Conservation (phyloP, 2,888 invertebrate genomes). For the Diplolepis rosae region DNA sequence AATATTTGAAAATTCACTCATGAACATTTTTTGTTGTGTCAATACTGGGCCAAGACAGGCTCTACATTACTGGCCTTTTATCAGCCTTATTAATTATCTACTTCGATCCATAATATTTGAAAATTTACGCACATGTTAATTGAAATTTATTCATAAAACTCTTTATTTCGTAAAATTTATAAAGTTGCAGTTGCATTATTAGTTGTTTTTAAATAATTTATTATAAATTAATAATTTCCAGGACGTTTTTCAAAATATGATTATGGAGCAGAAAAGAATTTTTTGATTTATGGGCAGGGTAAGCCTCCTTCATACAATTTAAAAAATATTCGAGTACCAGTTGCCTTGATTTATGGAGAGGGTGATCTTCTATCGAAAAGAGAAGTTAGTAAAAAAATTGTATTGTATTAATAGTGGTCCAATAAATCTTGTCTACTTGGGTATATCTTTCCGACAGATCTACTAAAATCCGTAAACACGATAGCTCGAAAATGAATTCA, state of each 20-base stretch:
- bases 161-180: background rate
- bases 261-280: constrained; percentile 47
- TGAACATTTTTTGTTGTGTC: no score
- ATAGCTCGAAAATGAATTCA: no score
- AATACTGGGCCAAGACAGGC: no score
- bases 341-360: constrained; percentile 54
- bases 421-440: no score
- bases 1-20: no score
- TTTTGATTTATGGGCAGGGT: constrained; percentile 43
- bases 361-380: constrained; percentile 49
- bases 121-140: no score
- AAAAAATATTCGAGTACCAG: constrained; percentile 50
- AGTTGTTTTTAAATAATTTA: background rate
- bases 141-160: background rate
- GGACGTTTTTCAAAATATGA: constrained; percentile 54
- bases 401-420: background rate
- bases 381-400: background rate
- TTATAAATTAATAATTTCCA: constrained; percentile 17
- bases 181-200: no score
- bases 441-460: no score
- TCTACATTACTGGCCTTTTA: no score
- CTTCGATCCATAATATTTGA: no score
- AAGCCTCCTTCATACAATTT: constrained; percentile 51
- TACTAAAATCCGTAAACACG: no score
- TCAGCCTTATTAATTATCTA: no score